phyloP scores from a whole-genome alignment of 1,140 invertebrate species.

The Drosophila sproati region DNA sequence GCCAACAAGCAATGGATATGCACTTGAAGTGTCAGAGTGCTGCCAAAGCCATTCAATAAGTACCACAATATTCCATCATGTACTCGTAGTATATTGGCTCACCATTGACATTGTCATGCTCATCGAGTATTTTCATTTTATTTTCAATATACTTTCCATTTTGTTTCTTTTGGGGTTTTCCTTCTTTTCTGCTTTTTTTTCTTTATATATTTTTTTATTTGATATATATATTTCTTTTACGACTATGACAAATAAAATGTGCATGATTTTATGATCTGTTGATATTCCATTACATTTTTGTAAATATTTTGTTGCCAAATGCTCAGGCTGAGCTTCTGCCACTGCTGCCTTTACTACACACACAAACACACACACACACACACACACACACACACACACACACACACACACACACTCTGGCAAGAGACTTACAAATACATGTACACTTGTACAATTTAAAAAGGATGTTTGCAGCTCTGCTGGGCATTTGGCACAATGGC shows the following conservation, averaged over 20 bases:
- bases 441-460: conserved; percentile 47
- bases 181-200: conserved; percentile 4
- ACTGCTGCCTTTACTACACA: conserved; percentile 30
- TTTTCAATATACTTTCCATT: conserved; percentile 71
- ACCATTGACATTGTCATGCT: conserved; percentile 75
- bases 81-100: conserved; percentile 66
- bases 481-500: conserved; percentile 72
- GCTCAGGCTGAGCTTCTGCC: conserved; percentile 39
- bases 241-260: conserved; percentile 82
- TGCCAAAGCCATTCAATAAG: conserved; percentile 76
- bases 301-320: conserved; percentile 78
- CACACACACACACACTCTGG: conserved; percentile 56
- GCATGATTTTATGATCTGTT: conserved; percentile 83
- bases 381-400: conserved; percentile 55
- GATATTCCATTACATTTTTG: conserved; percentile 83
- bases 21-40: conserved; percentile 11
- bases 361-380: conserved; percentile 53
- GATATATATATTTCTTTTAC: conserved; percentile 59
- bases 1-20: conserved; percentile 16
- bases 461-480: conserved; percentile 73
- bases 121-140: conserved; percentile 78
- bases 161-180: conserved; percentile 16
- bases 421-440: conserved; percentile 80
- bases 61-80: conserved; percentile 78
- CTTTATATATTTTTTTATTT: conserved; percentile 34